Percentiles rank a stretch among this genome's conserved stretches.
phyloP scores from a whole-genome alignment of 2,797 vertebrate species.

The Astyanax mexicanus region DNA sequence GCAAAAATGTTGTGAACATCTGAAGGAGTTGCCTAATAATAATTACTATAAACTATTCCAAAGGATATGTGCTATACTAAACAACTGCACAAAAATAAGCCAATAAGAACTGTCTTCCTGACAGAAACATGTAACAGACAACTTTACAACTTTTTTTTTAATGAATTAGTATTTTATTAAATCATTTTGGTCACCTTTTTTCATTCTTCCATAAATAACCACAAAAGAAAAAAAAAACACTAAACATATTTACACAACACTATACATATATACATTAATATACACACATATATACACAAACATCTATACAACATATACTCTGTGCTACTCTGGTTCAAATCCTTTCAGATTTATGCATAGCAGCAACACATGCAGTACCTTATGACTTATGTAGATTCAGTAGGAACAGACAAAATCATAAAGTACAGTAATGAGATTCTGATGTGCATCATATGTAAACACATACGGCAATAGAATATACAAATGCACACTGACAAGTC shows the following conservation, averaged over 20 bases:
- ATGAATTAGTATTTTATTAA: constrained; percentile 79
- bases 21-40: no score
- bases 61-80: no score
- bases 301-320: neutral
- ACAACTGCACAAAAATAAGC: no score
- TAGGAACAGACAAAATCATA: constrained; percentile 7
- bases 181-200: constrained; percentile 39
- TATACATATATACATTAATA: constrained; percentile 70
- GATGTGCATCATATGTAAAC: constrained; percentile 49
- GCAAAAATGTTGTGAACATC: no score
- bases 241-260: constrained; percentile 71
- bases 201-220: constrained; percentile 65
- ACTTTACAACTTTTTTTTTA: no score
- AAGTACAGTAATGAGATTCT: constrained; percentile 14
- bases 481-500: constrained; percentile 54
- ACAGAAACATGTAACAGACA: neutral
- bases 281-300: neutral
- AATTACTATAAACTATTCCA: no score
- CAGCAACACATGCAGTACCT: neutral
- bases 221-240: constrained; percentile 68
- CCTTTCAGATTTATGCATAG: neutral
- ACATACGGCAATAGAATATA: constrained; percentile 66
- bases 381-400: neutral
- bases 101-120: no score
- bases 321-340: neutral